Base-by-base conservation (phyloP, 2,888 invertebrate species). In the Watsonalla binaria region DNA sequence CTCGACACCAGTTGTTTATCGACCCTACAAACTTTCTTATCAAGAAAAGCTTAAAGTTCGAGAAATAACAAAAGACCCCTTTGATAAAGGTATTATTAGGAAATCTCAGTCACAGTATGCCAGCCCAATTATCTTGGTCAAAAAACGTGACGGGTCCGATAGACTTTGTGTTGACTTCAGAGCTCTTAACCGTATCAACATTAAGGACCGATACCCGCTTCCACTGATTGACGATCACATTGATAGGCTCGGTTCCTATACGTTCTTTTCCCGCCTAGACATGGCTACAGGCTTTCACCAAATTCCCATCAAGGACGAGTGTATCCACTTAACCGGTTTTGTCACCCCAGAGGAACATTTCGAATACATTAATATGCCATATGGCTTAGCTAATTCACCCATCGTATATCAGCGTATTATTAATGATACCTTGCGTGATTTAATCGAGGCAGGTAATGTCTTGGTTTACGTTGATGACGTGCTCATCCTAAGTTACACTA, bases 351-450 rank as follows among this genome's bases (percentile, higher is more conserved):
- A 72, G n/a, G 75, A 72, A 0, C 45, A 64, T 0, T 75, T 54
- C 15, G 72, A 76, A 45, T 74, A 68, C 35, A 2, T 62, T 0
- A 61, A 66, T 0, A 72, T 74, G 72, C 72, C 73, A 0, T 72
- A 69, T 56, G 68, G 70, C 0, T 37, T 73, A 0, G 35, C 63
- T 14, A 72, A 70, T 37, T 67, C 70, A 0, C 33, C 34, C 2
- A 61, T 69, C 0, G 70, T 74, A 0, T 24, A 55, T 58, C 14
- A 61, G 60, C 46, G 59, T 62, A 58, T 53, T 54, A 65, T 45
- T 47, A 59, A 56, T 15, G 55, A 55, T 6, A 34, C 54, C 0
- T 54, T 63, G 0, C 35, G 66, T 39, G 14, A 57, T 24, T 24
- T 24, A 24, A 24, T 24, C 24, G 24, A 24, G 24, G 4, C 24